Base-by-base conservation (phyloP, 2,888 invertebrate species). In the Tipula unca region DNA sequence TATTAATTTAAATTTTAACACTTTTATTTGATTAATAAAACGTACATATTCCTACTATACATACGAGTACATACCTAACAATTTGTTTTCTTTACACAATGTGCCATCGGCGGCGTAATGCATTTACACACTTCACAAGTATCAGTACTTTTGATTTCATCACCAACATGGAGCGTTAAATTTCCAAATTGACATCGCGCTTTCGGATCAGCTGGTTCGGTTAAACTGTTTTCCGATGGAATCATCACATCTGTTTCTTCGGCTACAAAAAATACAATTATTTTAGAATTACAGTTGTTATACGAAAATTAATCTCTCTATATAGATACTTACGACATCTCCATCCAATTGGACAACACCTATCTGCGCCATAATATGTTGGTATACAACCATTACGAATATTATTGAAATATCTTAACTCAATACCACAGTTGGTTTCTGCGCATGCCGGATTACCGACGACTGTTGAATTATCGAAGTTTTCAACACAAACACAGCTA, bases 31-130 rank as follows among this genome's bases (percentile, higher is more conserved):
- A 32, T 32, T 32, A 32, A 32, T 32, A 6, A 32, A 32, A 32
- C 32, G 4, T 6, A 6, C 6, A 6, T 32, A 32, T 32, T 32
- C 6, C 6, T 42, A 14, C 14, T 42, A 42, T n/a, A 54, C 48
- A 54, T 54, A 8, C 5, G 5, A 17, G 0, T 17, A 17, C 17
- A 54, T 54, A 17, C 17, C 35, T 35, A 85, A 25, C 85, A 85
- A 6, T 32, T 20, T 25, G 14, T 4, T 54, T 14, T 48, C 14
- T 48, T 29, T 36, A 88, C 89, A 87, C 92, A 92, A 1, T 91
- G 89, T 0, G 92, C 91, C 88, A 92, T 91, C 0, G 92, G 92
- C 0, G 92, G 92, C 0, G 91, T 90, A 1, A 89, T 88, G 86
- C 92, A 92, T 2, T 89, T 87, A 87, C 92, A 92, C 36, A 89